These are phyloP conservation scores for Xylota sylvarum DNA, from an alignment of 2,888 invertebrate species.

Conservation along the genomic window DNA sequence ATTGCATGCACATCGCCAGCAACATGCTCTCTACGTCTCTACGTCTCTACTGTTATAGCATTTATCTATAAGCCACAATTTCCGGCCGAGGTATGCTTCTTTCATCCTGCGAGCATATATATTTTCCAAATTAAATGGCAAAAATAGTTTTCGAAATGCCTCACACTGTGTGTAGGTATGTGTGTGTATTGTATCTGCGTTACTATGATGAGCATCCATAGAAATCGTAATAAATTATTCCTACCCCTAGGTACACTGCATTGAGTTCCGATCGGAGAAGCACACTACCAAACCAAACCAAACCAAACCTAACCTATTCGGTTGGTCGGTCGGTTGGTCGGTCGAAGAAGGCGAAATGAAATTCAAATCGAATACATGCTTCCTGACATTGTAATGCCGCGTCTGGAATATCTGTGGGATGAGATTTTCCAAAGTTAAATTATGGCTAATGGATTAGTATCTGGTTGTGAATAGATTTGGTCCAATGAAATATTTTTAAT, in stretches of 20 bases:
- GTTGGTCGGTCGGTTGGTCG: neutral
- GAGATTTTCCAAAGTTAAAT: slow-evolving; percentile 9
- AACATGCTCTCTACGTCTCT: neutral
- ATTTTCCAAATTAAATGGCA: slow-evolving; percentile 49
- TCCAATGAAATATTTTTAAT: slow-evolving; percentile 22
- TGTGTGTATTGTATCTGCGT: neutral
- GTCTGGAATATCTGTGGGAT: slow-evolving; percentile 2
- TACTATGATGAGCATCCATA: slow-evolving; percentile 31
- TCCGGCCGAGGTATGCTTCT: slow-evolving; percentile 15
- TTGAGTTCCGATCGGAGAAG: slow-evolving; percentile 7
- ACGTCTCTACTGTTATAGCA: neutral
- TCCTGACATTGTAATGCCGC: slow-evolving; percentile 12
- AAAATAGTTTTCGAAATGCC: slow-evolving; percentile 33
- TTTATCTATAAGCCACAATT: slow-evolving; percentile 27
- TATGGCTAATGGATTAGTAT: slow-evolving; percentile 55
- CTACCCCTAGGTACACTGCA: neutral
- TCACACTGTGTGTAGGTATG: neutral
- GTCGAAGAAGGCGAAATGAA: neutral
- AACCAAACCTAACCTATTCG: neutral
- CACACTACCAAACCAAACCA: neutral
- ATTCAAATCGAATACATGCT: slow-evolving; percentile 29
- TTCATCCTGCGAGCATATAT: slow-evolving; percentile 23
- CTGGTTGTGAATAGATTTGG: slow-evolving; percentile 23
- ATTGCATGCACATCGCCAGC: slow-evolving; percentile 49
- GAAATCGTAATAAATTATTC: slow-evolving; percentile 58